These are phyloP conservation scores for Micromesistius poutassou DNA, from an alignment of 2,797 vertebrate species.

Conservation along the genomic window DNA sequence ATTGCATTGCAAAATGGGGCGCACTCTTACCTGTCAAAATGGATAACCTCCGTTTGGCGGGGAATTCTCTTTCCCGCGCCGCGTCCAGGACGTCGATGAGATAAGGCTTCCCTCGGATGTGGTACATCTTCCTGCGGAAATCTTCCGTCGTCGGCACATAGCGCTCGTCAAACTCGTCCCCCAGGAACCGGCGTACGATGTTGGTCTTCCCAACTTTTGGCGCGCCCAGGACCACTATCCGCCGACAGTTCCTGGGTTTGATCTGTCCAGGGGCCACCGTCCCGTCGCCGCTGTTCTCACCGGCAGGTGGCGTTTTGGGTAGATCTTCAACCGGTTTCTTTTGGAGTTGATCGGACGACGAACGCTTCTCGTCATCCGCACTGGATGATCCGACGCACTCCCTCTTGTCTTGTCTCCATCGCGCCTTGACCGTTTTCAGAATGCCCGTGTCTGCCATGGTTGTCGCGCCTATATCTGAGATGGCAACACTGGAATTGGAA, in stretches of 20 bases:
- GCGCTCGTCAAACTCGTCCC: constrained; percentile 63
- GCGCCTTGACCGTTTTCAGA: constrained; percentile 57
- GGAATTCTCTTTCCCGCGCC: constrained; percentile 69
- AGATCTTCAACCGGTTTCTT: constrained; percentile 52
- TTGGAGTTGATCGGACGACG: constrained; percentile 41
- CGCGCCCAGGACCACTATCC: constrained; percentile 73
- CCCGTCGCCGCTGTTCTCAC: neutral
- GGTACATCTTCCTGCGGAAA: constrained; percentile 75
- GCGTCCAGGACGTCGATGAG: constrained; percentile 75
- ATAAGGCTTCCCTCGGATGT: constrained; percentile 69
- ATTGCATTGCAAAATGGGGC: neutral
- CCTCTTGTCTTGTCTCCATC: constrained; percentile 57
- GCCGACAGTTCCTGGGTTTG: constrained; percentile 67
- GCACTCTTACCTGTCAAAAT: constrained; percentile 71
- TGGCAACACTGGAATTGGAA: constrained; percentile 23
- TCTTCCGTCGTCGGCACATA: constrained; percentile 74
- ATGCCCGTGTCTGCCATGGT: constrained; percentile 58
- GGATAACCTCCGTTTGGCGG: constrained; percentile 72
- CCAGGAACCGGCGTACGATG: constrained; percentile 66
- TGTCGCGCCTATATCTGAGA: constrained; percentile 38
- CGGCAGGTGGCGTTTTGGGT: constrained; percentile 15
- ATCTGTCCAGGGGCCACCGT: constrained; percentile 22
- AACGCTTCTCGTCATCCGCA: constrained; percentile 23
- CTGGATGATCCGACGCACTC: constrained; percentile 50
- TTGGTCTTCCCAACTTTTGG: constrained; percentile 73